Conservation (phyloP, 1,140 invertebrate genomes). For the Drosophila fuyamai region DNA sequence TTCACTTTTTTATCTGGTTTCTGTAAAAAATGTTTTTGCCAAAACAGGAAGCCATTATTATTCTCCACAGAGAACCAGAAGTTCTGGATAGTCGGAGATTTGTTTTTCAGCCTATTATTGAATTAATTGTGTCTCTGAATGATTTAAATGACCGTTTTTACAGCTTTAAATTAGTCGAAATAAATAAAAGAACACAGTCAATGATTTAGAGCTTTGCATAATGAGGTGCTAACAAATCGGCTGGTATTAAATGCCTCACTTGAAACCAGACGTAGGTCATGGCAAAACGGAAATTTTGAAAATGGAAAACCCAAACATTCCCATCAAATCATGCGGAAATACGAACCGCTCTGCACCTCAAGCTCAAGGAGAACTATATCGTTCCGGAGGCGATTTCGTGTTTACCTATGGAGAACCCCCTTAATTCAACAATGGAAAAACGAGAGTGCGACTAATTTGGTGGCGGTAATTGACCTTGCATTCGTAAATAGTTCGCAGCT, state of each 20-base stretch:
- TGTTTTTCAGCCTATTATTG: neutral
- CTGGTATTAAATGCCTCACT: constrained; percentile 10
- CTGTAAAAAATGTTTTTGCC: neutral
- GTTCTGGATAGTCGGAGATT: neutral
- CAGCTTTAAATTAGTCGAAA: constrained; percentile 8
- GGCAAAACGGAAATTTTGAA: constrained; percentile 20
- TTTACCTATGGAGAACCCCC: constrained; percentile 8
- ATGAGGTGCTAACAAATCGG: constrained; percentile 37
- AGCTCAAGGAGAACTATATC: constrained; percentile 49
- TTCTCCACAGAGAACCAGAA: neutral
- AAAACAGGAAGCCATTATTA: constrained; percentile 26
- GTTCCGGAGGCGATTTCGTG: constrained; percentile 40
- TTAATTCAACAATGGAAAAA: constrained; percentile 29
- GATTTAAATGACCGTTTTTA: constrained; percentile 25
- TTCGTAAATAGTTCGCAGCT: constrained; percentile 58
- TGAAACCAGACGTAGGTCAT: constrained; percentile 52
- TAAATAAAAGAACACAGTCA: constrained; percentile 3
- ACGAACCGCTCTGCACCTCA: constrained; percentile 48
- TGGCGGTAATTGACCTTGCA: constrained; percentile 61
- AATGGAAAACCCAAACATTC: constrained; percentile 60
- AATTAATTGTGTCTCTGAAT: constrained; percentile 20
- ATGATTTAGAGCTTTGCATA: constrained; percentile 7
- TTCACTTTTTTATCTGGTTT: constrained; percentile 9
- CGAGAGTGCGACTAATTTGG: constrained; percentile 66
- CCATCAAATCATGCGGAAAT: constrained; percentile 73